Percentiles rank a stretch among this genome's conserved stretches.
These are phyloP conservation scores for Paedocypris sp. DNA, from an alignment of 2,113 vertebrate species.

Conservation along the genomic window DNA sequence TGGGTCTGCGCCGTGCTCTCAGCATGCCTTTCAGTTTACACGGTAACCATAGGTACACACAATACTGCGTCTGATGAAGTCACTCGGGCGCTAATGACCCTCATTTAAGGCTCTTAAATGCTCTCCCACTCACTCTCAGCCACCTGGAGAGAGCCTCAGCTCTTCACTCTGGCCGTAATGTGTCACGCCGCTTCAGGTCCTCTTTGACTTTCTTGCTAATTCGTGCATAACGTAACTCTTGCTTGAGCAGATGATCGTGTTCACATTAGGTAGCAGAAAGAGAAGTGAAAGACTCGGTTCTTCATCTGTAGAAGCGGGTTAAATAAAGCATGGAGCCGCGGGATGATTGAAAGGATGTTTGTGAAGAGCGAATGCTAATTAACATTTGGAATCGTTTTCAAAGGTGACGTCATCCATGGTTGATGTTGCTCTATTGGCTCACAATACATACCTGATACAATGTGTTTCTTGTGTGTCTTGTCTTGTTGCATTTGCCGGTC, in stretches of 20 bases:
- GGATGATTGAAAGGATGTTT: neutral
- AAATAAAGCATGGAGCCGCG: too few species aligned
- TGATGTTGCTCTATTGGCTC: too few species aligned
- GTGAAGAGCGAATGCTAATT: neutral
- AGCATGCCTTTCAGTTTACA: neutral
- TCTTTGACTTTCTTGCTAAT: conserved; percentile 11
- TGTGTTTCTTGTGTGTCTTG: too few species aligned
- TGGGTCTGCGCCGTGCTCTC: conserved; percentile 10
- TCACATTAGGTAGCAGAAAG: neutral
- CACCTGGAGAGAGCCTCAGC: conserved; percentile 6
- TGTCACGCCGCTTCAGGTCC: neutral
- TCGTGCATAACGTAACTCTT: conserved; percentile 10
- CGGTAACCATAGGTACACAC: neutral
- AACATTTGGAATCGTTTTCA: too few species aligned
- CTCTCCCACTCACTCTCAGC: conserved; percentile 7
- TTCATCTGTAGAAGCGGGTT: neutral
- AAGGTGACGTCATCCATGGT: too few species aligned
- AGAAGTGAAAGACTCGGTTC: neutral
- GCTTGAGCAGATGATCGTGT: neutral
- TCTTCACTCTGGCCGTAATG: conserved; percentile 19
- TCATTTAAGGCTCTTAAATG: conserved; percentile 31
- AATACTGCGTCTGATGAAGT: conserved; percentile 27
- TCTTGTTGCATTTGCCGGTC: too few species aligned
- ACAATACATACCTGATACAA: too few species aligned
- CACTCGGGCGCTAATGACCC: conserved; percentile 30